Base-by-base conservation (phyloP, 2,888 invertebrate genomes). In the Rhingia campestris region DNA sequence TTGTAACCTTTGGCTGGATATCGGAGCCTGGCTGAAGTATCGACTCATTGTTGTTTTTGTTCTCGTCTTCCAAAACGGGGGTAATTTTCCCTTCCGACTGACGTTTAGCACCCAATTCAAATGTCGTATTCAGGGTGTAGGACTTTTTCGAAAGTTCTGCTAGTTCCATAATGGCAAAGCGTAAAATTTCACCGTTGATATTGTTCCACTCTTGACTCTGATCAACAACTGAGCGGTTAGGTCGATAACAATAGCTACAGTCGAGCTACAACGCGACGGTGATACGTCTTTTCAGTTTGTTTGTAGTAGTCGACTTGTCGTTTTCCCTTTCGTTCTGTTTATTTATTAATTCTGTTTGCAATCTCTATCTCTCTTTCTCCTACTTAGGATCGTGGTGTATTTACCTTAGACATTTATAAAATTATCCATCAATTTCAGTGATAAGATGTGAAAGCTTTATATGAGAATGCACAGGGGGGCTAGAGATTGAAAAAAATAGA, bases 11-110 rank as follows among this genome's bases (percentile, higher is more conserved):
- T 0, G 91, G 91, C 70, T 89, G 89, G 35, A 91, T 91, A 86
- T 90, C 89, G 0, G 89, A 89, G 3, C 91, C 91, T 0, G 91
- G 91, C 72, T 91, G 87, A 10, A 91, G 88, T 7, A 89, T 5
- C 6, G 72, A 81, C 6, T 32, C 81, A 4, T 4, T 33, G 22
- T 5, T 43, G 35, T 37, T 64, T 9, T 35, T 54, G 0, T 58
- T 47, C 0, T 47, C 41, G 12, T 74, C 74, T 43, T 86, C 41
- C 30, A 39, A 33, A 61, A 59, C 41, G 0, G 59, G 6, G 10
- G 47, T 79, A 12, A 75, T 67, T 45, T 73, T 87, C 79, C 32
- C 64, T 74, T 45, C 76, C 64, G 14, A 61, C 32, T 69, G 66
- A 76, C 66, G 79, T 64, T 77, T 86, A 12, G 86, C 86, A 6